phyloP scores from a whole-genome alignment of 2,888 invertebrate genomes.

The Hydraecia micacea region DNA sequence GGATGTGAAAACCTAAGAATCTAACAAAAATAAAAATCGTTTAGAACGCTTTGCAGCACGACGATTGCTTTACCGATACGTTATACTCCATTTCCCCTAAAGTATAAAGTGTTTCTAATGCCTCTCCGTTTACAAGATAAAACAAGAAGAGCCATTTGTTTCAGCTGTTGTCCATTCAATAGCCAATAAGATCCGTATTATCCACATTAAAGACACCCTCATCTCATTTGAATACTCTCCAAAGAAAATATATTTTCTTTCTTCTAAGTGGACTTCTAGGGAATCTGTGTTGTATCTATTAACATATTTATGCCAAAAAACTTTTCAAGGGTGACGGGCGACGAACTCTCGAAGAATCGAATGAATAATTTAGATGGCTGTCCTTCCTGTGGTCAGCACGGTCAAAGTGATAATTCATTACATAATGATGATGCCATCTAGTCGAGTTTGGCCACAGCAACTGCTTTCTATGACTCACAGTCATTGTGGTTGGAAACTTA shows the following conservation, averaged over 20 bases:
- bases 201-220: conserved; percentile 58
- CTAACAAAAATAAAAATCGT: too few species aligned
- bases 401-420: neutral
- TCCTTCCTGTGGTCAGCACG: neutral
- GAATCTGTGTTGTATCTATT: conserved; percentile 42
- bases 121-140: conserved; percentile 45
- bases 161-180: conserved; percentile 59
- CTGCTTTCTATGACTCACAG: neutral
- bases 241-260: conserved; percentile 41
- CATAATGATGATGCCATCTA: neutral
- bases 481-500: neutral
- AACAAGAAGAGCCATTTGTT: conserved; percentile 40
- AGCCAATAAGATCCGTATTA: conserved; percentile 54
- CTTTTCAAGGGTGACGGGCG: neutral
- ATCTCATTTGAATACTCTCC: conserved; percentile 62
- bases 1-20: neutral
- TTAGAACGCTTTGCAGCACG: neutral
- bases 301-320: conserved; percentile 24
- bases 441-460: too few species aligned
- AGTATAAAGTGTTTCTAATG: conserved; percentile 1
- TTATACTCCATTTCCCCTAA: neutral
- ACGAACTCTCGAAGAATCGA: neutral
- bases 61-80: neutral
- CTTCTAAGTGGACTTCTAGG: conserved; percentile 25
- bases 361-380: neutral